phyloP scores from a whole-genome alignment of 2,888 invertebrate species.

The Rotaria socialis region DNA sequence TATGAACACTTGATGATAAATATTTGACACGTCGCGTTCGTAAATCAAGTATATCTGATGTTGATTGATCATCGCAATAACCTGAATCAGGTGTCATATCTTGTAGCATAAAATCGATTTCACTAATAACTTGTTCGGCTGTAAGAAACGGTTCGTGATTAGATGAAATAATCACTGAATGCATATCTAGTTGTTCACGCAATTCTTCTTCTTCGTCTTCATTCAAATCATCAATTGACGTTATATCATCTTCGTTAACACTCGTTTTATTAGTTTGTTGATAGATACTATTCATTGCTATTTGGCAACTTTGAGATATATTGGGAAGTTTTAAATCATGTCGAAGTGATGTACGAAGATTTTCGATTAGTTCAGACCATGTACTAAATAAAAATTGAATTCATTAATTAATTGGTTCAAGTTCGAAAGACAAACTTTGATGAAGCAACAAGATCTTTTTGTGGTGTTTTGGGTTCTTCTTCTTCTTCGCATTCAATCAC shows the following conservation, averaged over 20 bases:
- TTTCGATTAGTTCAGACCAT: conserved; percentile 32
- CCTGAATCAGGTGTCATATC: conserved; percentile 46
- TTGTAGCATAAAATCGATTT: conserved; percentile 44
- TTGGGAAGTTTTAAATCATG: conserved; percentile 22
- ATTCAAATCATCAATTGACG: conserved; percentile 22
- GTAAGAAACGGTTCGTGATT: conserved; percentile 44
- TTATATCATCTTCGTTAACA: background rate
- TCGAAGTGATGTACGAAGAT: conserved; percentile 12
- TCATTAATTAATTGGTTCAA: background rate
- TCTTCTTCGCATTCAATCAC: background rate
- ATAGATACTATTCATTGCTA: conserved; percentile 12
- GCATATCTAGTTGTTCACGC: conserved; percentile 46
- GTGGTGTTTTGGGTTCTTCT: background rate
- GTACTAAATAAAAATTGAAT: background rate
- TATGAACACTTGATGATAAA: background rate
- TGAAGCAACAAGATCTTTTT: conserved; percentile 32
- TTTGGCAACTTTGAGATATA: conserved; percentile 30
- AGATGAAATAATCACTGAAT: conserved; percentile 38
- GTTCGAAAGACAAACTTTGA: background rate
- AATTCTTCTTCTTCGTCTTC: conserved; percentile 45
- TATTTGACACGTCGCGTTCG: conserved; percentile 1
- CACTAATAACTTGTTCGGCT: conserved; percentile 46
- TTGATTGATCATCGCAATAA: background rate
- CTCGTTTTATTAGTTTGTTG: background rate
- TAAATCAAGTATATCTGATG: conserved; percentile 8